Evolutionary conservation across 1,140 invertebrate species (phyloP).

Genomic region (Cyrtorhinus lividipennis): DNA sequence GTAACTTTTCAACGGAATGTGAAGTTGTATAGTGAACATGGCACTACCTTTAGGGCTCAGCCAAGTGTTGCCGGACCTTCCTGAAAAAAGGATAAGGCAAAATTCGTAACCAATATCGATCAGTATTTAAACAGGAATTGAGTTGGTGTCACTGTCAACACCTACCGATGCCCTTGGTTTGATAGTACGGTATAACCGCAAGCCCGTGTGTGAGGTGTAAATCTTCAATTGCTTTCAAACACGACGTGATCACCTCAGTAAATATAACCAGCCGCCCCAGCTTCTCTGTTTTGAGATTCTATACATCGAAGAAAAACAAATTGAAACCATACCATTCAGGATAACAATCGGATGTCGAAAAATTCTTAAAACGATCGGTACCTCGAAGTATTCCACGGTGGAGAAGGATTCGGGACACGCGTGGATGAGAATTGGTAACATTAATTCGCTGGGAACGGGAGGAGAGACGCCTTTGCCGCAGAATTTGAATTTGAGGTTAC

Average conservation of each 20-base stretch:
- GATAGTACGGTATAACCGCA: conserved; percentile 59
- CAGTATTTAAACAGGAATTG: no score
- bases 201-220: conserved; percentile 52
- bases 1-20: conserved; percentile 43
- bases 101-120: no score
- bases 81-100: no score
- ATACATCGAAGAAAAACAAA: no score
- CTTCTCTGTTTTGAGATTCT: conserved; percentile 57
- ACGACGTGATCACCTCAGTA: conserved; percentile 59
- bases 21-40: conserved; percentile 76
- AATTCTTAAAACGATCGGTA: no score
- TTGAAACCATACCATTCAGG: conserved; percentile 8
- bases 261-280: conserved; percentile 74
- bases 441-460: conserved; percentile 34
- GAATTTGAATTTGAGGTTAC: conserved; percentile 46
- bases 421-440: conserved; percentile 55
- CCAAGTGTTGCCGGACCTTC: conserved; percentile 73
- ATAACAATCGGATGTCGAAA: no score
- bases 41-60: conserved; percentile 81
- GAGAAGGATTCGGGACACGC: conserved; percentile 65
- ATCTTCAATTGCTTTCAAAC: conserved; percentile 53
- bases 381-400: conserved; percentile 67
- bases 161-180: conserved; percentile 56
- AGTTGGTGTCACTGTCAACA: conserved; percentile 8
- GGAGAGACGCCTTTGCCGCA: conserved; percentile 35